Percentiles rank a stretch among this genome's conserved stretches.
phyloP scores from a whole-genome alignment of 2,797 vertebrate genomes.

The Parauchenoglanis punctatus region DNA sequence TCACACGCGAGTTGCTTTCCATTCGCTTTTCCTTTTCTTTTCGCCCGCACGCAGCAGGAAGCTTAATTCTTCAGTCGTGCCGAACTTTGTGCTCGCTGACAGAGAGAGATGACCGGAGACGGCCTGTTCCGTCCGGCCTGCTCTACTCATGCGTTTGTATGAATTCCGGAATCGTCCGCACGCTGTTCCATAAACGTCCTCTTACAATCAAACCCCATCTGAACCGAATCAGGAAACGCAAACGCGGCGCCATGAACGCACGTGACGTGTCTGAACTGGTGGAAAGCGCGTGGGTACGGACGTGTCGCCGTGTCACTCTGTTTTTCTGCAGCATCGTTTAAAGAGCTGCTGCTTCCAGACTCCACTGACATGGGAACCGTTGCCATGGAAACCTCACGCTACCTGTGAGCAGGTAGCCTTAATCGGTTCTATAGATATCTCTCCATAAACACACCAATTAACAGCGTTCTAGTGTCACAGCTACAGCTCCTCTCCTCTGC shows the following conservation, averaged over 20 bases:
- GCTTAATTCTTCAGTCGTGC: background rate
- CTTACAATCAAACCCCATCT: background rate
- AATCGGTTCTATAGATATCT: background rate
- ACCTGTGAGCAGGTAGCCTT: conserved; percentile 38
- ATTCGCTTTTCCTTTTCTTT: background rate
- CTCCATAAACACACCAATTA: background rate
- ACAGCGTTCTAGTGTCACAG: background rate
- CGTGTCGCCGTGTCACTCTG: background rate
- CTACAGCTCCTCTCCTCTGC: background rate
- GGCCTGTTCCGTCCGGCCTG: background rate
- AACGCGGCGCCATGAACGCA: background rate
- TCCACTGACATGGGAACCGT: conserved; percentile 8
- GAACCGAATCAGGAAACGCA: background rate
- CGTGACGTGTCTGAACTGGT: background rate
- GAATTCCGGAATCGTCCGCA: background rate
- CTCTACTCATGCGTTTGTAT: background rate
- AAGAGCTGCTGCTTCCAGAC: conserved; percentile 2
- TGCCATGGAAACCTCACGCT: conserved; percentile 46
- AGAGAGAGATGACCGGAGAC: background rate
- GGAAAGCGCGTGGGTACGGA: background rate
- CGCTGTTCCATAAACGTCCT: background rate
- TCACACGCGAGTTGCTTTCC: background rate
- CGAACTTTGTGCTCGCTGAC: background rate
- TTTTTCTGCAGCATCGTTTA: background rate
- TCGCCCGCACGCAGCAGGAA: background rate